Evolutionary conservation across 2,113 vertebrate genomes (phyloP), one percentile per base, ranked within the genome.

Genomic region (Ceyx melanurus): DNA sequence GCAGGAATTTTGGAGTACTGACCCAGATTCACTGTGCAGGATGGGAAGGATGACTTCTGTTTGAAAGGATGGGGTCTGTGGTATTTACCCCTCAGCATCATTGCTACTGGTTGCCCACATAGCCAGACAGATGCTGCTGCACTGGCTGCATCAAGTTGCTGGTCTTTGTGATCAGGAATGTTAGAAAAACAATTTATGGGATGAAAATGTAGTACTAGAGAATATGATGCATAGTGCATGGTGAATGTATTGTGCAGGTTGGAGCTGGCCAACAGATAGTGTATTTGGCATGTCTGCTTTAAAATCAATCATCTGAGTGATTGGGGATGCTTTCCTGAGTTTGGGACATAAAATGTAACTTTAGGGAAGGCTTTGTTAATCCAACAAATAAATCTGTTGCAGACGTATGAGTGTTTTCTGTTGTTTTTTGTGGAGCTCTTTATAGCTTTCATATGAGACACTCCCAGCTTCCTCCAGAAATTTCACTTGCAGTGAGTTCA

Each of bases 381-480:
- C 87, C 91, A 92, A 77, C 58, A 95, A 95, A 92, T 91, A 91
- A 89, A 95, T 95, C 82, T 85, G 10, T 83, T 93, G 87, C 89
- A 95, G 92, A 71, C 53, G 1, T 61, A 56, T 31, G 64, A 90
- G 58, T 31, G 35, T 89, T 94, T 91, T 89, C 82, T 92, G 78
- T 92, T 91, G 75, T 82, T 93, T 87, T 94, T 76, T 67, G 26
- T 66, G 29, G 58, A 85, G 37, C 29, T 91, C 71, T 92, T 94
- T 96, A 93, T 96, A 82, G 78, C 75, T 94, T 96, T 93, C 95
- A 96, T 87, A 95, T 96, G 94, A 60, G 94, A 45, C 87, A 80
- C 81, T 91, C 92, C 91, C 92, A 74, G 75, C 67, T 89, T 80
- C 79, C 92, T 91, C 67, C 91, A 95, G 75, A 91, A 94, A 92